phyloP scores from a whole-genome alignment of 2,113 vertebrate species.

The Bos taurus region DNA sequence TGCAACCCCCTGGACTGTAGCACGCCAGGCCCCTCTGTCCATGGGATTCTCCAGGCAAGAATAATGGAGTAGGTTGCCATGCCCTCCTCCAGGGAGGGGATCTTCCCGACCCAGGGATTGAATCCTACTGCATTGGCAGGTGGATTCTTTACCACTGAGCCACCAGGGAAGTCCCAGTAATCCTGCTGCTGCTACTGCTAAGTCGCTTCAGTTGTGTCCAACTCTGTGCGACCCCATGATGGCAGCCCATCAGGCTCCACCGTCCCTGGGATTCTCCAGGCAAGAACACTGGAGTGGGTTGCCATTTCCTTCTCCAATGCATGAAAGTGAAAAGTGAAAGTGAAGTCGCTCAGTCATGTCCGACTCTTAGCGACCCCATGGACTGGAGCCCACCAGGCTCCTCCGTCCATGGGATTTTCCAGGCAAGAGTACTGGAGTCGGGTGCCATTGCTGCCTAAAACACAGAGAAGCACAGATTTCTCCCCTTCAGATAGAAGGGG shows the following conservation, averaged over 20 bases:
- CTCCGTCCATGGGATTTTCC: too few relatives aligned
- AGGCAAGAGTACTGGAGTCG: too few relatives aligned
- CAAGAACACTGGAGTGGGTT: too few relatives aligned
- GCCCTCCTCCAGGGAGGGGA: background rate
- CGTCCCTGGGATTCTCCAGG: too few relatives aligned
- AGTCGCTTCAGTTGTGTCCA: too few relatives aligned
- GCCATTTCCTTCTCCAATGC: too few relatives aligned
- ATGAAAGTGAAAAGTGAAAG: too few relatives aligned
- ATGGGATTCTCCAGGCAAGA: background rate
- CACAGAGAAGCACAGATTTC: background rate
- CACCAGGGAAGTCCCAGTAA: background rate
- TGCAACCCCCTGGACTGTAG: background rate
- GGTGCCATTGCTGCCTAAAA: background rate
- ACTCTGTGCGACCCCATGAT: too few relatives aligned
- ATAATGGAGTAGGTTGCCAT: background rate
- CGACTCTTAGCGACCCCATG: too few relatives aligned
- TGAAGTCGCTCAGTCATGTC: too few relatives aligned
- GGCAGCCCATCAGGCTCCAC: too few relatives aligned
- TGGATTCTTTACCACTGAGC: background rate
- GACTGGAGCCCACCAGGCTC: too few relatives aligned
- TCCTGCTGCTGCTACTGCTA: background rate
- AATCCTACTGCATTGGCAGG: background rate
- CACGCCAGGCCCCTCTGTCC: background rate
- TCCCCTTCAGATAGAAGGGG: background rate
- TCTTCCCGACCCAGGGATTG: background rate